These are phyloP conservation scores for Rhinella marina DNA, from an alignment of 2,797 vertebrate species.

Conservation along the genomic window DNA sequence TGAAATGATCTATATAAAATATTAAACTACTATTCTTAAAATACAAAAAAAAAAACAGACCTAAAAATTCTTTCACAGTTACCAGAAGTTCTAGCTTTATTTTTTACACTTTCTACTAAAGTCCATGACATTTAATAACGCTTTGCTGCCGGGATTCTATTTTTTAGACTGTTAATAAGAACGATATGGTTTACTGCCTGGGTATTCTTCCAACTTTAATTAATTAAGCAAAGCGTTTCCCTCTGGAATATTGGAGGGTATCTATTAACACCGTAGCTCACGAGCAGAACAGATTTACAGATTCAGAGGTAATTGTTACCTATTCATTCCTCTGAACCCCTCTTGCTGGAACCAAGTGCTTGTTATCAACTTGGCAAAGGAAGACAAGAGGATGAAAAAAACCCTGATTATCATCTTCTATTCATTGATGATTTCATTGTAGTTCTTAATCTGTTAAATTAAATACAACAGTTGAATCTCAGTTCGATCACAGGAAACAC, in stretches of 20 bases:
- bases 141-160: slow-evolving; percentile 71
- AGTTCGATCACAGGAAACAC: slow-evolving; percentile 73
- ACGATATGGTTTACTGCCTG: slow-evolving; percentile 75
- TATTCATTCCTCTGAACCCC: slow-evolving; percentile 57
- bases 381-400: slow-evolving; percentile 63
- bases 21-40: background rate
- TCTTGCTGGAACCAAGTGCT: slow-evolving; percentile 61
- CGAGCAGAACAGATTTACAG: slow-evolving; percentile 75
- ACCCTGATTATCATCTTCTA: slow-evolving; percentile 77
- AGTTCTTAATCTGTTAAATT: slow-evolving; percentile 80
- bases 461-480: slow-evolving; percentile 77
- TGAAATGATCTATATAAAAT: background rate
- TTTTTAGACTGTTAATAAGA: slow-evolving; percentile 75
- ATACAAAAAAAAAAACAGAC: background rate
- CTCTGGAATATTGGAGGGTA: slow-evolving; percentile 74
- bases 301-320: slow-evolving; percentile 76
- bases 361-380: slow-evolving; percentile 73
- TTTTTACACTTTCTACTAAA: slow-evolving; percentile 67
- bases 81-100: slow-evolving; percentile 62
- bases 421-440: slow-evolving; percentile 81
- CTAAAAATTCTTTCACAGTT: slow-evolving; percentile 62
- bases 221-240: slow-evolving; percentile 79
- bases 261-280: slow-evolving; percentile 77
- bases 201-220: slow-evolving; percentile 78
- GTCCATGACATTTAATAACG: slow-evolving; percentile 74